Base-by-base conservation (phyloP, 92 coral and sea anemone species). In the Phenganax stokvisi region DNA sequence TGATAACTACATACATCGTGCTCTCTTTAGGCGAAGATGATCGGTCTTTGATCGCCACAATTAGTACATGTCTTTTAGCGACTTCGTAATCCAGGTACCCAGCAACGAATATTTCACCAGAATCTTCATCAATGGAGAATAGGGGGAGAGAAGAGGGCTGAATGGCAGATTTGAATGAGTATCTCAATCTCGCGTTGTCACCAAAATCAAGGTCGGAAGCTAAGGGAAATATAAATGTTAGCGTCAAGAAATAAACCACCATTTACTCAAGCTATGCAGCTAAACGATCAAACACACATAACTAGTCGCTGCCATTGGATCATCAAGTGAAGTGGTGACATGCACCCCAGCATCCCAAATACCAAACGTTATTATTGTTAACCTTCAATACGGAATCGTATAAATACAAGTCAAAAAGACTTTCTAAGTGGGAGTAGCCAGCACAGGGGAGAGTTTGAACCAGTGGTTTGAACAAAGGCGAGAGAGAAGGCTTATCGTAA, bases 121-220 rank as follows among this genome's bases (percentile, higher is more conserved):
- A 61, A 17, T 84, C 61, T 57, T 89, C 82, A 16, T 92, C 58
- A 15, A 94, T 87, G 70, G 77, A 87, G 90, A 94, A 94, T 31
- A 94, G 85, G 51, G 81, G 72, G 4, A 76, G 71, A 11, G 98
- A 92, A 72, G 88, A 87, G 15, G 88, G 88, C 74, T 84, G 85
- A 9, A 88, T 88, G 15, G 98, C 88, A 7, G 89, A 88, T 15
- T 87, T 88, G 78, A 94, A 84, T 12, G 94, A 86, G 80, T 92
- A 94, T 65, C 64, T 82, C n/a, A 90, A 87, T 66, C 81, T 82
- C 16, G 94, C 93, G 54, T 86, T 87, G 58, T 83, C 86, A 9
- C 92, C 92, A 2, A 85, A 85, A 72, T 94, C 98, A 12, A 92
- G 91, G 80, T 94, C 98, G 77, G 75, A 81, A 56, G 97, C 98